Base-by-base conservation (phyloP, 2,888 invertebrate species). In the Acleris cristana region DNA sequence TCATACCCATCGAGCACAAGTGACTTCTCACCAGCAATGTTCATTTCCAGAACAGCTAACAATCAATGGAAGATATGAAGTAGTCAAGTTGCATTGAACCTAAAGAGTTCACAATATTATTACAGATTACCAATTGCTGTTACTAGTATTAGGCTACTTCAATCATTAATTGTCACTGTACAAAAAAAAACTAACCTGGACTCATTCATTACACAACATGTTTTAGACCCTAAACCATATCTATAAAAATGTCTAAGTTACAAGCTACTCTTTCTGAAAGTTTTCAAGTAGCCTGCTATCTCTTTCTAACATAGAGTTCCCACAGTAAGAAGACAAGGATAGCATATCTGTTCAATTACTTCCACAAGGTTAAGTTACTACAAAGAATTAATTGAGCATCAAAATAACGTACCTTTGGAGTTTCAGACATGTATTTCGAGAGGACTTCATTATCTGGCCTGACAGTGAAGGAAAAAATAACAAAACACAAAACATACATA, bases 1-100 rank as follows among this genome's bases (percentile, higher is more conserved):
- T 94, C 94, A 94, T 94, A 96, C 95, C 94, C 97, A 96, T 93
- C 94, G 70, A 82, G 76, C 73, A 77, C 81, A 79, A 76, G 69
- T 75, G 14, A 40, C 40, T 40, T 40, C 14, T 14, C 3, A 40
- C 3, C 40, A 14, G 4, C 14, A 14, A 40, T 40, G 40, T 40
- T 40, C 40, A 40, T 40, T 40, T 40, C 40, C 40, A 40, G 4
- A 12, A 40, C 40, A 40, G 40, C 40, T 40, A 40, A 40, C 40
- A 14, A 34, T 40, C 14, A 40, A 14, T 40, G 5, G 14, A 40
- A 40, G 40, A 40, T 14, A 40, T 14, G 5, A 40, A 14, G 40
- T 40, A 40, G 40, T 40, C 14, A 40, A 34, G 40, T 40, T 40
- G 40, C 40, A 40, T 40, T 40, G 40, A 40, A 40, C 14, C 40